A percentile compares a stretch with the other conserved stretches of the same genome.
Evolutionary conservation across 2,113 vertebrate species (phyloP).

Genomic region (Hirundichthys speculiger): DNA sequence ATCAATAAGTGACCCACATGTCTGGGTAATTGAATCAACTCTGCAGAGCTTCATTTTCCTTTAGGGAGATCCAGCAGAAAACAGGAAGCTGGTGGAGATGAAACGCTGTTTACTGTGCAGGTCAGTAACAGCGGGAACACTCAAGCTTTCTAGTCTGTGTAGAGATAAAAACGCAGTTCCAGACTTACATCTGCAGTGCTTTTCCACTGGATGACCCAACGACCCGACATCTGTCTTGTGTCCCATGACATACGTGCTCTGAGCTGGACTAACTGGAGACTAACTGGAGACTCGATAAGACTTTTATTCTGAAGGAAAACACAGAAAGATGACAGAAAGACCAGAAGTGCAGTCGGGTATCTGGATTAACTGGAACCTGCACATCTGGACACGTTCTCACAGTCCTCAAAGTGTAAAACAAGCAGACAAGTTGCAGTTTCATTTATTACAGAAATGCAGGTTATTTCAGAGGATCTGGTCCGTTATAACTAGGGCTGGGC

Average conservation of each 20-base stretch:
- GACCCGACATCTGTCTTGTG: no score
- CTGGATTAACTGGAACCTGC: background rate
- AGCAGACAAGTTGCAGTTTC: background rate
- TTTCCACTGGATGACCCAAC: no score
- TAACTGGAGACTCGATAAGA: no score
- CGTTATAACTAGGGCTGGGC: no score
- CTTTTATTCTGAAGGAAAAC: no score
- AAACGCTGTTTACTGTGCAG: constrained; percentile 20
- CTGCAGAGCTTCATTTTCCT: constrained; percentile 34
- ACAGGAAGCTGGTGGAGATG: constrained; percentile 56
- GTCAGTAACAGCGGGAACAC: constrained; percentile 35
- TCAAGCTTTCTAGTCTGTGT: constrained; percentile 4
- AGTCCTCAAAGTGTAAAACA: background rate
- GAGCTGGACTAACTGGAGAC: no score
- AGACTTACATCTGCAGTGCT: no score
- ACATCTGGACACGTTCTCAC: background rate
- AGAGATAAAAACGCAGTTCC: background rate
- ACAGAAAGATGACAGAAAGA: no score
- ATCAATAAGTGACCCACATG: constrained; percentile 54
- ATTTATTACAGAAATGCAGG: constrained; percentile 34
- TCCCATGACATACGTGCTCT: no score
- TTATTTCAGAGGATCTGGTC: background rate
- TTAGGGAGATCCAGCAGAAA: constrained; percentile 17
- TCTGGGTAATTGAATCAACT: constrained; percentile 64
- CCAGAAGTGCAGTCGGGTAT: no score